phyloP scores from a whole-genome alignment of 2,113 vertebrate species.

The Labeo catla region DNA sequence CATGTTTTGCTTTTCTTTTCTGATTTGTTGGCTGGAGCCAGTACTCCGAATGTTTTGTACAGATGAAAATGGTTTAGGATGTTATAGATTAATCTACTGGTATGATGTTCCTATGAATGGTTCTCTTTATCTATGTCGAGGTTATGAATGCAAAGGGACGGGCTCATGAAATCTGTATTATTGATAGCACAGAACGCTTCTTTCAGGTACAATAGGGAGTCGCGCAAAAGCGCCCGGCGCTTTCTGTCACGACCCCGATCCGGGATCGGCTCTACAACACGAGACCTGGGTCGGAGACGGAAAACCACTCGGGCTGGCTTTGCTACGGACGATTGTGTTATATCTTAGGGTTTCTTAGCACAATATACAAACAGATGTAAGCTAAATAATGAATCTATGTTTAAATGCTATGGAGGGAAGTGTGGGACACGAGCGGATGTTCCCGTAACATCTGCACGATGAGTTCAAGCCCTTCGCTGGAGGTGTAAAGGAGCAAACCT shows the following conservation, averaged over 20 bases:
- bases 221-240: not conserved
- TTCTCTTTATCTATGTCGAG: conserved; percentile 45
- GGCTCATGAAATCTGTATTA: conserved; percentile 36
- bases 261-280: not conserved
- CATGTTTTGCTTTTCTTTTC: conserved; percentile 20
- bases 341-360: conserved; percentile 56
- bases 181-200: conserved; percentile 59
- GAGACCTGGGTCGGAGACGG: not conserved
- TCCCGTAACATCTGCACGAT: not conserved
- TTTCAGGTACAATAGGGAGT: conserved; percentile 56
- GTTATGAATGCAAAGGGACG: conserved; percentile 38
- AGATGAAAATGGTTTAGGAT: conserved; percentile 49
- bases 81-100: conserved; percentile 43
- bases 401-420: conserved; percentile 50
- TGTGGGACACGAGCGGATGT: conserved; percentile 15
- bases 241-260: conserved; percentile 18
- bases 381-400: conserved; percentile 58
- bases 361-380: conserved; percentile 59
- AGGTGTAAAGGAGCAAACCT: conserved; percentile 7
- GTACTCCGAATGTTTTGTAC: conserved; percentile 48
- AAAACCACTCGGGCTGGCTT: not conserved
- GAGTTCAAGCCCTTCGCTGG: not conserved
- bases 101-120: conserved; percentile 38
- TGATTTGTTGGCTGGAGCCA: conserved; percentile 41
- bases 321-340: conserved; percentile 41